Conservation (phyloP, 2,113 vertebrate species). For the Neolamprologus fasciatus region DNA sequence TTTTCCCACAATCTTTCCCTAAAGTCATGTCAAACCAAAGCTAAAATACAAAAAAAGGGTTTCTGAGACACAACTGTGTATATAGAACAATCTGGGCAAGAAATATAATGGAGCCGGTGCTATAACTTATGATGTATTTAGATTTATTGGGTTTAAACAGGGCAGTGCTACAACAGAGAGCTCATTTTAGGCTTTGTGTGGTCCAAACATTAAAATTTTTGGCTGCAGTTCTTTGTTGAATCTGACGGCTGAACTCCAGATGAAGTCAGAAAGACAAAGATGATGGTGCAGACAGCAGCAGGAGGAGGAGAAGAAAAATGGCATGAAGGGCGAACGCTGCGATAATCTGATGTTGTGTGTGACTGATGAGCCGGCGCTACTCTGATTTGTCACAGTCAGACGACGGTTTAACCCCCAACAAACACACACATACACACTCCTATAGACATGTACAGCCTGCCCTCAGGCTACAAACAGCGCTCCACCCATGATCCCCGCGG, state of each 20-base stretch:
- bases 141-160: background rate
- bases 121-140: background rate
- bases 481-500: background rate
- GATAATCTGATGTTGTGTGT: constrained; percentile 22
- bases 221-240: background rate
- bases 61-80: background rate
- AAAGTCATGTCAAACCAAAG: background rate
- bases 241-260: background rate
- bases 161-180: background rate
- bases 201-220: background rate
- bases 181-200: background rate
- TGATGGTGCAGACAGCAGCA: background rate
- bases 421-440: background rate
- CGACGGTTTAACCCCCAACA: constrained; percentile 4
- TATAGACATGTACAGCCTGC: background rate
- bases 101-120: background rate
- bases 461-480: constrained; percentile 13
- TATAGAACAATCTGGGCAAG: background rate
- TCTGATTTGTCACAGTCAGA: constrained; percentile 44
- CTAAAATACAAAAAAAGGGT: background rate
- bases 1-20: background rate
- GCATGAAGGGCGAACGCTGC: background rate
- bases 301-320: background rate
- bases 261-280: background rate
- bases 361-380: constrained; percentile 14